Evolutionary conservation across 2,888 invertebrate genomes (phyloP).

Genomic region (Aspidiotus rigidus): DNA sequence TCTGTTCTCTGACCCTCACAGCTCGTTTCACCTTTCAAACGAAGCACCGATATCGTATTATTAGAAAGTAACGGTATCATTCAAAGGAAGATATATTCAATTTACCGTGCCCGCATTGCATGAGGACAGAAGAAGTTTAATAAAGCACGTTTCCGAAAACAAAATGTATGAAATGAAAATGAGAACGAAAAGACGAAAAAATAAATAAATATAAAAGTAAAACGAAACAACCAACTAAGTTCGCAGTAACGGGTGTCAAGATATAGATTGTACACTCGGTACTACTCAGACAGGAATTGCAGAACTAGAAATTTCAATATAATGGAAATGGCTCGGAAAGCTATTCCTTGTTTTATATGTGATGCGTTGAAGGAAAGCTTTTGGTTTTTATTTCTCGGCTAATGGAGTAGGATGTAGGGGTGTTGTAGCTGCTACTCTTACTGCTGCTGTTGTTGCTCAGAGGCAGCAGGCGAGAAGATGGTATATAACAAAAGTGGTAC

Average conservation of each 20-base stretch:
- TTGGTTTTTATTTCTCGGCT: conserved; percentile 30
- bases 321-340: conserved; percentile 31
- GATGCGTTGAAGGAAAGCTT: conserved; percentile 30
- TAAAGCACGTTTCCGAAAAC: neutral
- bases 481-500: neutral
- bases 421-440: too few species aligned
- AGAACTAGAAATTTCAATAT: conserved; percentile 28
- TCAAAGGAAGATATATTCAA: too few species aligned
- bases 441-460: neutral
- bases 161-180: neutral
- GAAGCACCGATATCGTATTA: too few species aligned
- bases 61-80: too few species aligned
- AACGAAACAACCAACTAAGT: neutral
- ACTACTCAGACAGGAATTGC: conserved; percentile 20
- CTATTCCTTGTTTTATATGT: conserved; percentile 31
- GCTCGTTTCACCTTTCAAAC: too few species aligned
- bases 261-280: neutral
- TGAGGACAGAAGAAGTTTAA: neutral
- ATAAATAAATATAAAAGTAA: too few species aligned
- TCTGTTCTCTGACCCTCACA: too few species aligned
- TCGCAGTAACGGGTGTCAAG: neutral
- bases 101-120: too few species aligned
- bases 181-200: neutral
- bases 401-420: conserved; percentile 28
- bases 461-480: conserved; percentile 7